Base-by-base conservation (phyloP, 2,113 vertebrate genomes). In the Datnioides undecimradiatus region DNA sequence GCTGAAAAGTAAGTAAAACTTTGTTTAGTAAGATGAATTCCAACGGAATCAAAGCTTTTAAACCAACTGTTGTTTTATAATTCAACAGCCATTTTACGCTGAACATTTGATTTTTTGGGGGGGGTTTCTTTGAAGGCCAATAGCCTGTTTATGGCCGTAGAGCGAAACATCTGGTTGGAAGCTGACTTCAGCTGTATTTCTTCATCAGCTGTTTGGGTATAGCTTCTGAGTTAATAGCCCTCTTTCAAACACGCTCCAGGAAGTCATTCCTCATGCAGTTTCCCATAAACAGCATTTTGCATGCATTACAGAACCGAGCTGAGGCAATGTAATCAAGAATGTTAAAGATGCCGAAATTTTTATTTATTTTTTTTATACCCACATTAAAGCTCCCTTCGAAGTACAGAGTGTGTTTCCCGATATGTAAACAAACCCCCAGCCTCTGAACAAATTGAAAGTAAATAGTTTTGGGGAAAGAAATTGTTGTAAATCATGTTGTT, bases 231-330 rank as follows among this genome's bases (percentile, higher is more conserved):
- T 64, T 64, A 87, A 85, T 78, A 69, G 74, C 36, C 62, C 34
- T 57, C 69, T 68, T 85, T 65, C 70, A 70, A 79, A 78, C 43
- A 49, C 41, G 23, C 67, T 80, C 52, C 1, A 4, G 69, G 73
- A 87, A 83, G 80, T 76, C 16, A 23, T 80, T 85, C 52, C 73
- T 87, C 55, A 52, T 70, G 67, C n/a, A 4, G 49, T 68, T 85
- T 60, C 49, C 70, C 40, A 78, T 83, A 80, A 87, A 87, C 73
- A 76, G 21, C 69, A 78, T 83, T 90, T 83, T 83, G 62, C 70
- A 81, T 87, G 69, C 63, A 80, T 80, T 72, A 49, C 36, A 63
- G 48, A 64, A 29, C 40, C 10, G 7, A 7, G 76, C 72, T 34
- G 36, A 33, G 72, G 64, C 43, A 83, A 59, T 64, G 57, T 34